Evolutionary conservation across 2,113 vertebrate species (phyloP).

Genomic region (Cyprinodon brontotheroides): DNA sequence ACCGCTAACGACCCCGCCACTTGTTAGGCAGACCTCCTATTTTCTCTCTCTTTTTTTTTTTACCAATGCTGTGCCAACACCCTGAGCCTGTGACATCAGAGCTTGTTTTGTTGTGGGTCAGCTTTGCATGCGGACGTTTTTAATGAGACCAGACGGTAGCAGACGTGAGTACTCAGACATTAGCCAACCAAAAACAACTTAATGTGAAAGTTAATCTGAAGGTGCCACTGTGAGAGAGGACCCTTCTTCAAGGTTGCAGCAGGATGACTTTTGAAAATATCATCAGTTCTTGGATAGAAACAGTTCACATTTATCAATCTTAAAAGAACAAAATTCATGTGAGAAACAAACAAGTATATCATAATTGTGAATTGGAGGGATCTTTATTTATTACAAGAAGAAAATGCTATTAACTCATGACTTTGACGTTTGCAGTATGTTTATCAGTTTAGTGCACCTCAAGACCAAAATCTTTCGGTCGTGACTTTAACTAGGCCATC

Average conservation of each 20-base stretch:
- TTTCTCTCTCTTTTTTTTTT: conserved; percentile 64
- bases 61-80: conserved; percentile 71
- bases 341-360: background rate
- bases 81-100: conserved; percentile 73
- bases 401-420: too few relatives aligned
- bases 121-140: conserved; percentile 70
- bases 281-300: background rate
- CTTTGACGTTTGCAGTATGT: background rate
- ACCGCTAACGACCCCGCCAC: conserved; percentile 73
- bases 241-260: background rate
- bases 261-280: background rate
- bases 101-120: conserved; percentile 75
- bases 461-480: background rate
- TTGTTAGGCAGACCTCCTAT: conserved; percentile 69
- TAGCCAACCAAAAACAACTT: conserved; percentile 38
- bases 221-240: background rate
- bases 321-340: too few relatives aligned
- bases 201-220: conserved; percentile 21
- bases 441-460: background rate
- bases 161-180: conserved; percentile 30
- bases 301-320: background rate
- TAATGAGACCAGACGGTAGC: conserved; percentile 70
- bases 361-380: too few relatives aligned
- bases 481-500: background rate
- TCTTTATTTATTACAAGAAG: too few relatives aligned